Percentiles rank a stretch among this genome's conserved stretches.
Evolutionary conservation across 2,888 invertebrate genomes (phyloP).

Genomic region (Punctoribates punctum): DNA sequence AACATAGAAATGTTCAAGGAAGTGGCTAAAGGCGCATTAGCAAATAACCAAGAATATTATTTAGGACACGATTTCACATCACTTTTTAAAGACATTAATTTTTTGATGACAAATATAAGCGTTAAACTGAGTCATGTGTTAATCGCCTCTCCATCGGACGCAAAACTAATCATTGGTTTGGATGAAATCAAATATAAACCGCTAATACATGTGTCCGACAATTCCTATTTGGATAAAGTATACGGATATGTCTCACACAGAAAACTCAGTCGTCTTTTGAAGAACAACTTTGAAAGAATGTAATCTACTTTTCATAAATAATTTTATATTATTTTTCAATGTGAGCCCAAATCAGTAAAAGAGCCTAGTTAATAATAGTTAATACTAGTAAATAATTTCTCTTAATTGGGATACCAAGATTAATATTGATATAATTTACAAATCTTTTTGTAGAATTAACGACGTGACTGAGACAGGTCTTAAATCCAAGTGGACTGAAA

Average conservation of each 20-base stretch:
- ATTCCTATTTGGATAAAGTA: neutral
- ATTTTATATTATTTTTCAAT: too few relatives aligned
- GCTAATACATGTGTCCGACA: neutral
- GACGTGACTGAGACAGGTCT: too few relatives aligned
- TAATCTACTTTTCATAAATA: too few relatives aligned
- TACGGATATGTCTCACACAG: neutral
- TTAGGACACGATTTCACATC: neutral
- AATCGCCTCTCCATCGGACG: neutral
- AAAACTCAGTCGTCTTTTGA: neutral
- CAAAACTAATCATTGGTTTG: neutral
- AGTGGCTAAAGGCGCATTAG: neutral
- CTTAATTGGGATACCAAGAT: too few relatives aligned
- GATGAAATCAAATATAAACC: neutral
- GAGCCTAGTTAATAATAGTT: too few relatives aligned
- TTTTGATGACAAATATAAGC: neutral
- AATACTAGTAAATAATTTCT: too few relatives aligned
- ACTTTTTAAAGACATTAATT: neutral
- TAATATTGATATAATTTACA: too few relatives aligned
- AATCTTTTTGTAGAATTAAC: too few relatives aligned
- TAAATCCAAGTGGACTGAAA: too few relatives aligned
- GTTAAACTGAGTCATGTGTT: neutral
- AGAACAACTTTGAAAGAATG: neutral
- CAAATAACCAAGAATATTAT: neutral
- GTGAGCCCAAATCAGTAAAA: too few relatives aligned
- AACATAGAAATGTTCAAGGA: too few relatives aligned